Percentiles rank a stretch among this genome's conserved stretches.
phyloP scores from a whole-genome alignment of 2,113 vertebrate genomes.

The Sitta europaea region DNA sequence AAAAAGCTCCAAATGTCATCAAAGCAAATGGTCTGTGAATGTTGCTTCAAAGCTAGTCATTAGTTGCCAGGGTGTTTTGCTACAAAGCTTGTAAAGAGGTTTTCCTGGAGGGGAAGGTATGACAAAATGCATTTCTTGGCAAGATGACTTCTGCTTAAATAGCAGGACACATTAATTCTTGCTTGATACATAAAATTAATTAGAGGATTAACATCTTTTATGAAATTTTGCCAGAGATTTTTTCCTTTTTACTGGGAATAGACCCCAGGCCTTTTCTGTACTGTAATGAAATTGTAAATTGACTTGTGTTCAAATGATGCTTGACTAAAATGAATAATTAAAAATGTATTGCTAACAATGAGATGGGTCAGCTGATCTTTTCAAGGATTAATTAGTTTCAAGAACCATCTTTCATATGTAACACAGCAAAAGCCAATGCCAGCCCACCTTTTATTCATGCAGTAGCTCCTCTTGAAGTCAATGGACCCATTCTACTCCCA shows the following conservation, averaged over 20 bases:
- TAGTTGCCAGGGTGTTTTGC: constrained; percentile 90
- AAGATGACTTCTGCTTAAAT: constrained; percentile 70
- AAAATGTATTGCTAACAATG: constrained; percentile 77
- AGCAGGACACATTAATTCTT: constrained; percentile 73
- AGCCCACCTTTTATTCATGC: constrained; percentile 9
- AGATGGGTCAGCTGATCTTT: constrained; percentile 73
- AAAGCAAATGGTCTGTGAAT: constrained; percentile 94
- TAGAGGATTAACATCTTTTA: constrained; percentile 74
- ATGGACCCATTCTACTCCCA: not conserved
- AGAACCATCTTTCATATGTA: constrained; percentile 62
- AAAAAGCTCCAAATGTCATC: constrained; percentile 84
- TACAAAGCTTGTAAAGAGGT: constrained; percentile 85
- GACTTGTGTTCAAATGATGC: constrained; percentile 80
- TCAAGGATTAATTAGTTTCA: constrained; percentile 74
- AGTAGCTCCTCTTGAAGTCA: not conserved
- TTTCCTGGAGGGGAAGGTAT: constrained; percentile 85
- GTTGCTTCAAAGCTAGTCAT: constrained; percentile 90
- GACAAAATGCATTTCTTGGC: constrained; percentile 77
- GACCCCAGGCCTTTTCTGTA: constrained; percentile 75
- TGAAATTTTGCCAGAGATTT: constrained; percentile 72
- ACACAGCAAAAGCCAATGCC: constrained; percentile 10
- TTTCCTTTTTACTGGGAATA: constrained; percentile 62
- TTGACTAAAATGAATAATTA: constrained; percentile 81
- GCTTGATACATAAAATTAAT: constrained; percentile 79
- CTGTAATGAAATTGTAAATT: constrained; percentile 81